These are phyloP conservation scores for Melanotaenia boesemani DNA, from an alignment of 2,797 vertebrate species.

Conservation along the genomic window DNA sequence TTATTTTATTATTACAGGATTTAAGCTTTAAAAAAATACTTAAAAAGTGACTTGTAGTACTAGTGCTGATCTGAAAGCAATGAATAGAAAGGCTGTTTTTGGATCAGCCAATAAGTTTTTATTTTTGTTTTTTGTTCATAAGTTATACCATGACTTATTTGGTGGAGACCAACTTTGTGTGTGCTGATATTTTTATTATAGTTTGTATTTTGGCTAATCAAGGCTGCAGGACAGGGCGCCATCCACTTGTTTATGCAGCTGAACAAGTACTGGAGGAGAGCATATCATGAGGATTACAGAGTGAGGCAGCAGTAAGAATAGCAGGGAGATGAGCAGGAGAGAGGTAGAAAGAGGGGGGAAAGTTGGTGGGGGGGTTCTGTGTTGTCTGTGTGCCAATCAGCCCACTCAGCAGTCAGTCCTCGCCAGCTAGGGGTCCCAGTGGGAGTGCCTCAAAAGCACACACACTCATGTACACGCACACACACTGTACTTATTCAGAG, in stretches of 20 bases:
- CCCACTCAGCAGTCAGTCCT: conserved; percentile 74
- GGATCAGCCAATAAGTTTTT: not conserved
- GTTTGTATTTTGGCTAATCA: conserved; percentile 30
- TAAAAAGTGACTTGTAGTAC: not conserved
- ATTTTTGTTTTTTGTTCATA: not conserved
- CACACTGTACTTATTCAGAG: conserved; percentile 23
- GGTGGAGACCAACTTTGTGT: not conserved
- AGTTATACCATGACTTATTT: not conserved
- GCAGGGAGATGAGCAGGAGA: conserved; percentile 32
- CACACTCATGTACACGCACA: conserved; percentile 26
- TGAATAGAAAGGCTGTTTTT: not conserved
- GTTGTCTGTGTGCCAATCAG: conserved; percentile 65
- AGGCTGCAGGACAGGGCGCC: conserved; percentile 49
- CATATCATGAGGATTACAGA: conserved; percentile 46
- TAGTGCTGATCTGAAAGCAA: not conserved
- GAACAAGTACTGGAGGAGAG: conserved; percentile 48
- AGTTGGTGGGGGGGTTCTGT: not conserved
- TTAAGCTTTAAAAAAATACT: not conserved
- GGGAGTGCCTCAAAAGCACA: conserved; percentile 58
- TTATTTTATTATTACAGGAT: not conserved
- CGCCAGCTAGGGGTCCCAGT: conserved; percentile 46
- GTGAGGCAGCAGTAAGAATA: conserved; percentile 38
- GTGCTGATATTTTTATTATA: conserved; percentile 10
- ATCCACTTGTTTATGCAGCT: conserved; percentile 67
- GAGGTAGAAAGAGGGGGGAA: conserved; percentile 13